phyloP scores from a whole-genome alignment of 2,888 invertebrate genomes.

The Xestoiulus laeticollis region DNA sequence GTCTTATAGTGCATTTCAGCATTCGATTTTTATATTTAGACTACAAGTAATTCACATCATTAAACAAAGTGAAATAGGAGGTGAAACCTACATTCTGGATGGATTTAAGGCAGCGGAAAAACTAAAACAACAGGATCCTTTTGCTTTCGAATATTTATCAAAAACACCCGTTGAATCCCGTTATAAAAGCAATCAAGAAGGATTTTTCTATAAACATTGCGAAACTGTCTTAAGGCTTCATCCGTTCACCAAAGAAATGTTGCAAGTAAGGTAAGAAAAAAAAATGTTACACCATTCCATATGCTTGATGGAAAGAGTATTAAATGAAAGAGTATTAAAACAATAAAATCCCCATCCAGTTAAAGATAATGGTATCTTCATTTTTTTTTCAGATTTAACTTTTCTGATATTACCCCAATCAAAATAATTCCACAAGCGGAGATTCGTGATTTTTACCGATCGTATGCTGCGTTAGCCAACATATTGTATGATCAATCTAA shows the following conservation, averaged over 20 bases:
- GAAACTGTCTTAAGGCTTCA: slow-evolving; percentile 72
- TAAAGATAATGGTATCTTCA: neutral
- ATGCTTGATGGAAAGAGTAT: neutral
- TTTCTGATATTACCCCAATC: slow-evolving; percentile 77
- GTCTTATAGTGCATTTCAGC: neutral
- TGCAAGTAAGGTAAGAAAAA: slow-evolving; percentile 70
- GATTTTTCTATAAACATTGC: slow-evolving; percentile 69
- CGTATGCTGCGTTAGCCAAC: slow-evolving; percentile 34
- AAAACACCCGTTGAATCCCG: slow-evolving; percentile 71
- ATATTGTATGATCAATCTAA: slow-evolving; percentile 56
- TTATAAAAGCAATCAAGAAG: slow-evolving; percentile 70
- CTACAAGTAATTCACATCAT: slow-evolving; percentile 38
- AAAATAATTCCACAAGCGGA: slow-evolving; percentile 68
- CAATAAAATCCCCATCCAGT: neutral
- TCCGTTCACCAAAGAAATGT: slow-evolving; percentile 68
- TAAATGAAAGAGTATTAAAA: neutral
- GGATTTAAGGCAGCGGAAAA: slow-evolving; percentile 74
- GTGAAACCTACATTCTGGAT: slow-evolving; percentile 78
- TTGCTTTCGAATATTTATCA: slow-evolving; percentile 71
- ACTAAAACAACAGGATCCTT: slow-evolving; percentile 68
- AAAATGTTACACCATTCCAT: neutral
- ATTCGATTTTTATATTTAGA: neutral
- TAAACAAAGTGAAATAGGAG: slow-evolving; percentile 67
- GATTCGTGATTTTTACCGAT: slow-evolving; percentile 72
- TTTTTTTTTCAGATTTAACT: slow-evolving; percentile 71